These are phyloP conservation scores for Dromaius novaehollandiae DNA, from an alignment of 2,113 vertebrate species.

Conservation along the genomic window DNA sequence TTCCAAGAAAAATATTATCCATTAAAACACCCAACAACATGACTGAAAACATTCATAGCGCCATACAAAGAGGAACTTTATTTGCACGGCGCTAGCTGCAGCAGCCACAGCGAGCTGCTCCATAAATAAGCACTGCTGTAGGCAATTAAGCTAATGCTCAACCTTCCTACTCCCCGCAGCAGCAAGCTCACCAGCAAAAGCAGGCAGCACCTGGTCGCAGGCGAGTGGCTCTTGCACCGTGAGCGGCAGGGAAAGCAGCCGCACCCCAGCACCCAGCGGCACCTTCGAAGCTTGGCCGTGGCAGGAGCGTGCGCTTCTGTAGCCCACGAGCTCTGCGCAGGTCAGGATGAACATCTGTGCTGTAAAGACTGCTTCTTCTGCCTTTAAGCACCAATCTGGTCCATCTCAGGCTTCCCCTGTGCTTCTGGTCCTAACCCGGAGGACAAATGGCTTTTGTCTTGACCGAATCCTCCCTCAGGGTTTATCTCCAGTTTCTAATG, in stretches of 20 bases:
- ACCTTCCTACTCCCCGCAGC: not conserved
- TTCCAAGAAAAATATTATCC: not conserved
- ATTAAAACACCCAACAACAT: not conserved
- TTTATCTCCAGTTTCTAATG: not conserved
- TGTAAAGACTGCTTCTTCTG: not conserved
- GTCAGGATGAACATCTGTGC: not conserved
- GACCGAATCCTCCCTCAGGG: not conserved
- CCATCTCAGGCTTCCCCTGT: not conserved
- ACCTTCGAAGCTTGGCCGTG: not conserved
- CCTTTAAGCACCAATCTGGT: not conserved
- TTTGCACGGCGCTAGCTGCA: not conserved
- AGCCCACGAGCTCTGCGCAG: not conserved
- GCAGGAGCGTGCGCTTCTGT: not conserved
- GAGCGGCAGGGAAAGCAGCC: not conserved
- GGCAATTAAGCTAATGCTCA: not conserved
- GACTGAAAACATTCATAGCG: not conserved
- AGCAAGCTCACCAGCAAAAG: not conserved
- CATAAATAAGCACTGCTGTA: not conserved
- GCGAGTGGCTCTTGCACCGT: not conserved
- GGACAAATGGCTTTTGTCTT: not conserved
- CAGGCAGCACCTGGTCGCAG: not conserved
- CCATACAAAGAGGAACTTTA: not conserved
- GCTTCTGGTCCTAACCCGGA: not conserved
- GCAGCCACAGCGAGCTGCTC: not conserved
- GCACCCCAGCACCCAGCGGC: not conserved